Conservation (phyloP, 2,113 vertebrate species). For the Chionodraco myersi region DNA sequence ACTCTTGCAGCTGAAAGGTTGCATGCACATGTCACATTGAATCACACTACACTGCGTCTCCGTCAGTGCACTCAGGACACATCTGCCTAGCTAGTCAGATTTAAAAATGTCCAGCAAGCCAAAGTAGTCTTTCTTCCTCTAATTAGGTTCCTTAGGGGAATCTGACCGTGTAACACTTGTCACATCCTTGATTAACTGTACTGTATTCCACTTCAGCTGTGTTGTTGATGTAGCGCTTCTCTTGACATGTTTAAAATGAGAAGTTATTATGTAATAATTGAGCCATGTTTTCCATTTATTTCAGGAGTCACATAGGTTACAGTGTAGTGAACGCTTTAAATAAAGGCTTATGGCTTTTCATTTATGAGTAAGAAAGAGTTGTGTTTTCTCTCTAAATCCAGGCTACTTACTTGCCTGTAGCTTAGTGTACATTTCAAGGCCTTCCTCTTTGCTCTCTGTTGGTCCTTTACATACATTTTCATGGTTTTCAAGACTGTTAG, state of each 20-base stretch:
- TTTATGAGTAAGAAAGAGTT: not conserved
- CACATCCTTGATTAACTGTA: not conserved
- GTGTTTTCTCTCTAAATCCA: not conserved
- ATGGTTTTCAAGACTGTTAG: conserved; percentile 1
- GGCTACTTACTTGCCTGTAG: not conserved
- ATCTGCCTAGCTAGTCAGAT: conserved; percentile 25
- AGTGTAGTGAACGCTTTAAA: not conserved
- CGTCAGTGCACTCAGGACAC: conserved; percentile 9
- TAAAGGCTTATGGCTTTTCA: not conserved
- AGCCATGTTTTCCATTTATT: not conserved
- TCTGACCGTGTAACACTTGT: not conserved
- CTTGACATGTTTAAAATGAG: conserved; percentile 1
- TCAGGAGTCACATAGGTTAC: not conserved
- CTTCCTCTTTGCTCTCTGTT: conserved; percentile 12
- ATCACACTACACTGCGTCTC: conserved; percentile 33
- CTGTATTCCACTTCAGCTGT: not conserved
- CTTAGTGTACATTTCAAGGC: not conserved
- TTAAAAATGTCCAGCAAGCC: not conserved
- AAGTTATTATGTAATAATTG: not conserved
- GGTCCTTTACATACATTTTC: not conserved
- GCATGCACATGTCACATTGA: conserved; percentile 65
- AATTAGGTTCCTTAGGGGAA: not conserved
- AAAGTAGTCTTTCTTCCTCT: not conserved
- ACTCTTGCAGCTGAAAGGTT: conserved; percentile 46
- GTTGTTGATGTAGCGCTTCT: not conserved